Percentiles rank a stretch among this genome's conserved stretches.
These are phyloP conservation scores for Eupristina koningsbergeri DNA, from an alignment of 1,140 invertebrate genomes.

Conservation along the genomic window DNA sequence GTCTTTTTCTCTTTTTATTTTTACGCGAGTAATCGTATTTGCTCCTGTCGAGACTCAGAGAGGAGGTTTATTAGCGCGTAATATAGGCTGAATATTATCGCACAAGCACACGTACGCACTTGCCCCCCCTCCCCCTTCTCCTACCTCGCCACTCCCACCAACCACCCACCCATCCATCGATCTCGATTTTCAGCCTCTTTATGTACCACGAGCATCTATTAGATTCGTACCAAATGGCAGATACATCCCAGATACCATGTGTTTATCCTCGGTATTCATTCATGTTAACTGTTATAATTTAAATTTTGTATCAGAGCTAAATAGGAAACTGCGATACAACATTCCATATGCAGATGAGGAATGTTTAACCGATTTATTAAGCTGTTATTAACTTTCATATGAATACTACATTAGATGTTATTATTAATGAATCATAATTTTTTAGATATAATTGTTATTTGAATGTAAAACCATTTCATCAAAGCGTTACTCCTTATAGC, in stretches of 20 bases:
- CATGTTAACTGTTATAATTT: background rate
- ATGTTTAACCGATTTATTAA: background rate
- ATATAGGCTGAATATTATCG: constrained; percentile 12
- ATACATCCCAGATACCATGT: background rate
- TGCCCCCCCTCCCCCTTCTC: too few relatives aligned
- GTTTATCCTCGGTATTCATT: background rate
- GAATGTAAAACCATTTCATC: too few relatives aligned
- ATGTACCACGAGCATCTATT: background rate
- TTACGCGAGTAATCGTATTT: constrained; percentile 20
- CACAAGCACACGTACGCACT: background rate
- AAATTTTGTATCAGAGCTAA: background rate
- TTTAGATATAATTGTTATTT: too few relatives aligned
- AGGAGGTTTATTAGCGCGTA: constrained; percentile 34
- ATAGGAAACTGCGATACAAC: background rate
- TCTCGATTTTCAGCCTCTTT: background rate
- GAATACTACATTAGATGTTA: too few relatives aligned
- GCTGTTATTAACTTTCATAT: background rate
- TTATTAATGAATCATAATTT: too few relatives aligned
- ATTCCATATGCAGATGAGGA: background rate
- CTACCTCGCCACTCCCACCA: too few relatives aligned
- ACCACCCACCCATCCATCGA: too few relatives aligned
- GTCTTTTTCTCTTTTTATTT: background rate
- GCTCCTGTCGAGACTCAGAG: background rate
- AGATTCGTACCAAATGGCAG: background rate
- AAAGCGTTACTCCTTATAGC: too few relatives aligned